Evolutionary conservation across 2,113 vertebrate genomes (phyloP).

Genomic region (Pteruthius melanotis): DNA sequence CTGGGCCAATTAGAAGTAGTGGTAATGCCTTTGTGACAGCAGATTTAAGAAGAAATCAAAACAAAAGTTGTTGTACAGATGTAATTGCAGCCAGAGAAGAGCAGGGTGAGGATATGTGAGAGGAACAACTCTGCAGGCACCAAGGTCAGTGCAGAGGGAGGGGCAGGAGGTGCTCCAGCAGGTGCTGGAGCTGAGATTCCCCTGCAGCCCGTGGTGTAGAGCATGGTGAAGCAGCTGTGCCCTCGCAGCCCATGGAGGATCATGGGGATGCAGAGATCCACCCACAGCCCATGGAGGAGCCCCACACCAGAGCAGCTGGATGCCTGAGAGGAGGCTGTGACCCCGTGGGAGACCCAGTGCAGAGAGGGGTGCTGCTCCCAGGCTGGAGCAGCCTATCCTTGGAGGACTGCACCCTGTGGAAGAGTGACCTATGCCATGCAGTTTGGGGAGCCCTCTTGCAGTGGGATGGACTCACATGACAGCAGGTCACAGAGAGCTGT

Average conservation of each 20-base stretch:
- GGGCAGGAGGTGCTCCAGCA: not conserved
- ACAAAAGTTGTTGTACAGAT: not conserved
- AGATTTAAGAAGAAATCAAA: not conserved
- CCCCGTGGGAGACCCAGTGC: not conserved
- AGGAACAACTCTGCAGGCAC: not conserved
- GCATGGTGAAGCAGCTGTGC: not conserved
- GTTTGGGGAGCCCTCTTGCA: not conserved
- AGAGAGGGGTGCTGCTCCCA: not conserved
- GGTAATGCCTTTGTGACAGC: too few relatives aligned
- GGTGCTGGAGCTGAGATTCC: rapidly evolving
- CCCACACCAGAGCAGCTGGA: too few relatives aligned
- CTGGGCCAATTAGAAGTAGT: not conserved
- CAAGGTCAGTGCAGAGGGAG: not conserved
- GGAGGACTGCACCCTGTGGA: not conserved
- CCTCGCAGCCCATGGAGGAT: not conserved
- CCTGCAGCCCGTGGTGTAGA: rapidly evolving
- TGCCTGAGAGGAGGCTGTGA: not conserved
- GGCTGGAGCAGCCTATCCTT: not conserved
- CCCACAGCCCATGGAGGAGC: rapidly evolving
- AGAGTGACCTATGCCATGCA: rapidly evolving
- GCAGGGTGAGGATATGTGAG: rapidly evolving
- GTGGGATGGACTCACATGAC: rapidly evolving
- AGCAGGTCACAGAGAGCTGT: not conserved
- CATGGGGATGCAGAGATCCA: not conserved
- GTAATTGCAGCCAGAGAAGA: not conserved